phyloP scores from a whole-genome alignment of 2,113 vertebrate species.

The Grammomys surdaster region DNA sequence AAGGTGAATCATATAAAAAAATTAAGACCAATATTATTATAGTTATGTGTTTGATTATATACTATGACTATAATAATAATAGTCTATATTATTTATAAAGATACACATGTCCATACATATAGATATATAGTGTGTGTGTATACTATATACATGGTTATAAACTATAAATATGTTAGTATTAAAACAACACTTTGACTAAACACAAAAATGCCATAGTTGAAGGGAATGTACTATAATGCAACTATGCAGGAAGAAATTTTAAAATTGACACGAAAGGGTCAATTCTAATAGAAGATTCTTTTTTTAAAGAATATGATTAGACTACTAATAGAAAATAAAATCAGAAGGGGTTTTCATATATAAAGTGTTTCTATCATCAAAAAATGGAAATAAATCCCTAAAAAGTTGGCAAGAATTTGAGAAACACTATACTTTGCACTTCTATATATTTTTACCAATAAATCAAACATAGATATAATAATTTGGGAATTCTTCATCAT shows the following conservation, averaged over 20 bases:
- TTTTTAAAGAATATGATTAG: slow-evolving; percentile 23
- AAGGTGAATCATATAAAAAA: not conserved
- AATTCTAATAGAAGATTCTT: not conserved
- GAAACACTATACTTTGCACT: not conserved
- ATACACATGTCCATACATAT: no score
- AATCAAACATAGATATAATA: not conserved
- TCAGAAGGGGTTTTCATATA: not conserved
- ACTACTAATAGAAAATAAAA: not conserved
- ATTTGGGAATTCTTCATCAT: not conserved
- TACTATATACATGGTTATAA: not conserved
- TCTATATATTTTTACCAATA: slow-evolving; percentile 21
- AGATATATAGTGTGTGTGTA: no score
- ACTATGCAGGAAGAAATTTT: not conserved
- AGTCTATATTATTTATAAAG: no score
- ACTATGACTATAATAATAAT: not conserved
- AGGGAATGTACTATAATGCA: not conserved
- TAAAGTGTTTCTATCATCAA: not conserved
- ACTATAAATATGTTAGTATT: not conserved
- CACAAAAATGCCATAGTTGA: not conserved
- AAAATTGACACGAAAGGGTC: not conserved
- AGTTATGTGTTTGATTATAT: not conserved
- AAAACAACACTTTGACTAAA: not conserved
- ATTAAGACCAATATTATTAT: not conserved
- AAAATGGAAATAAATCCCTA: not conserved
- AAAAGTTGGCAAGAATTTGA: not conserved